Percentiles rank a stretch among this genome's conserved stretches.
These are phyloP conservation scores for Delphinus delphis DNA, from an alignment of 2,113 vertebrate species.

Conservation along the genomic window DNA sequence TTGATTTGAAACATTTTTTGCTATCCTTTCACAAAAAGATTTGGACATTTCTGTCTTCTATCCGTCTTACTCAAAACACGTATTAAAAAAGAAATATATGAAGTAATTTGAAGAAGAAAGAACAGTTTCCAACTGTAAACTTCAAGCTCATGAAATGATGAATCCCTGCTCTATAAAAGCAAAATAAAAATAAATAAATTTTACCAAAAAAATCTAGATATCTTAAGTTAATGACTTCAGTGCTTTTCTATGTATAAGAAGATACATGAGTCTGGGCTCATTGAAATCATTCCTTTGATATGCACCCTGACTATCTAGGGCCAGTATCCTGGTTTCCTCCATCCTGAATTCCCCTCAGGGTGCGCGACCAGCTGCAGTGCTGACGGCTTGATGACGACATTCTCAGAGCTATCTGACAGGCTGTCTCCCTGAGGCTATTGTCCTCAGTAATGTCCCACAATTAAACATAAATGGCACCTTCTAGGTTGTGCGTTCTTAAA, in stretches of 20 bases:
- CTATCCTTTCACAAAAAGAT: not conserved
- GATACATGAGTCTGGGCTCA: too few relatives aligned
- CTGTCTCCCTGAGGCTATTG: not conserved
- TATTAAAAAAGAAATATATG: not conserved
- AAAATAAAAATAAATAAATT: not conserved
- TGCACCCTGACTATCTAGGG: not conserved
- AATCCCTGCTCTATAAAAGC: not conserved
- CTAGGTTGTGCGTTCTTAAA: not conserved
- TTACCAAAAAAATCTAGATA: too few relatives aligned
- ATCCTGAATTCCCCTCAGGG: not conserved
- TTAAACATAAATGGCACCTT: not conserved
- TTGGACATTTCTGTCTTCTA: not conserved
- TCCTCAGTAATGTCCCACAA: not conserved
- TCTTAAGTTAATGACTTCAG: too few relatives aligned
- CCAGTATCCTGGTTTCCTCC: not conserved
- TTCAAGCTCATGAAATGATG: not conserved
- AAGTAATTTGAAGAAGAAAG: not conserved
- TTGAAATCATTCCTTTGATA: not conserved
- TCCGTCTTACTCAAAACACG: not conserved
- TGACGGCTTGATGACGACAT: not conserved
- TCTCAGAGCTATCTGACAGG: not conserved
- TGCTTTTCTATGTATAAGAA: too few relatives aligned
- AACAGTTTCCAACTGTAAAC: not conserved
- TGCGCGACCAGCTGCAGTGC: not conserved
- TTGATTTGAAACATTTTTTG: not conserved